Evolutionary conservation across 2,113 vertebrate species (phyloP).

Genomic region (Pardalotus punctatus): DNA sequence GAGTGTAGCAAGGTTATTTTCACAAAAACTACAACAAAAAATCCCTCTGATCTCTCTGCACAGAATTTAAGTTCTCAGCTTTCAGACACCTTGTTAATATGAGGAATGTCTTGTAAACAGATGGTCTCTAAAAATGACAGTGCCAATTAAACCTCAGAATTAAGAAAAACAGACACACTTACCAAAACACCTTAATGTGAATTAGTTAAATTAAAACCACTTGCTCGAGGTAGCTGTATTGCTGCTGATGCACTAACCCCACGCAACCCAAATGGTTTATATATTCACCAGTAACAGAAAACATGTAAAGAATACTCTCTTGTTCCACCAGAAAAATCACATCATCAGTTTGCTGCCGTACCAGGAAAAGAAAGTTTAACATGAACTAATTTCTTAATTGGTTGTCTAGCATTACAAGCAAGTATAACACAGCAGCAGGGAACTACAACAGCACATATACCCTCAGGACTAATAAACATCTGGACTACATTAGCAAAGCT

Average conservation of each 20-base stretch:
- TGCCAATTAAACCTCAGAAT: neutral
- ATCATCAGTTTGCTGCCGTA: constrained; percentile 47
- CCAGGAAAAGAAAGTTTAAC: constrained; percentile 69
- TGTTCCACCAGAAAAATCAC: constrained; percentile 72
- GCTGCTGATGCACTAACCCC: neutral
- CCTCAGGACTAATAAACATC: constrained; percentile 71
- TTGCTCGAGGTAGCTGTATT: constrained; percentile 8
- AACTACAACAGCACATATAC: constrained; percentile 53
- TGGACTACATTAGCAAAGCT: constrained; percentile 48
- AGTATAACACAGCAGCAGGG: constrained; percentile 60
- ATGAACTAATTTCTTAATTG: constrained; percentile 67
- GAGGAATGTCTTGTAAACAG: constrained; percentile 20
- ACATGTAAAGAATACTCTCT: constrained; percentile 69
- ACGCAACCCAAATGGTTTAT: neutral
- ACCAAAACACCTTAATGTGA: constrained; percentile 3
- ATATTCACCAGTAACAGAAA: constrained; percentile 52
- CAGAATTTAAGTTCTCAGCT: neutral
- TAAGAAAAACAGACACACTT: neutral
- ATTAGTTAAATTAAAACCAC: constrained; percentile 42
- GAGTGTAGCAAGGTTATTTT: neutral
- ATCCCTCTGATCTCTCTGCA: neutral
- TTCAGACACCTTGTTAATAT: neutral
- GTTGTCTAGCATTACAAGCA: constrained; percentile 61
- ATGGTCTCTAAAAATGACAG: constrained; percentile 21
- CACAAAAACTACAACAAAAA: neutral